Evolutionary conservation across 2,797 vertebrate species (phyloP), one percentile per base, ranked within the genome.

Genomic region (Scarus forsteni): DNA sequence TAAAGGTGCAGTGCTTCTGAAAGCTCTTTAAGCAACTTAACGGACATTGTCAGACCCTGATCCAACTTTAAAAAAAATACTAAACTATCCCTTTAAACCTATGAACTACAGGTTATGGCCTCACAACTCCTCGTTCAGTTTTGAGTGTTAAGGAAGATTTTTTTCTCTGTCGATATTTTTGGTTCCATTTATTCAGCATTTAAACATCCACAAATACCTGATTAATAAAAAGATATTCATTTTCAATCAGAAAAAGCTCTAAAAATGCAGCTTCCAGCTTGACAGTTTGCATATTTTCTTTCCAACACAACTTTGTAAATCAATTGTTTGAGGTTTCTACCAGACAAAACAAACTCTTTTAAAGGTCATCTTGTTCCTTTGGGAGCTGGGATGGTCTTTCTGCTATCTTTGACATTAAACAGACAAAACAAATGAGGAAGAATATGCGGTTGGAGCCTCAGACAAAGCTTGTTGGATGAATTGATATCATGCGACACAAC

Each of bases 281-380:
- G 3, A 43, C 11, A 43, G 42, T 43, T 43, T 43, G 12, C 3
- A 43, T 12, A 60, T 59, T 35, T 10, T 34, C 60, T 39, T 4
- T 16, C 8, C 16, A 10, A 48, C 8, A 61, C 1, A 49, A 50
- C 14, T 46, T 35, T 67, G 1, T 16, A 10, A 51, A 45, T 19
- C 8, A 14, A 62, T 12, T 36, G n/a, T 54, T 63, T 67, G 27
- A 12, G 8, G 34, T 65, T 76, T 62, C 7, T 1, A 19, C 11
- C 11, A 75, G 48, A 75, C 58, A 66, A 66, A 77, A 63, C 19
- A 63, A 60, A 12, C 3, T 1, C 11, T 49, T 63, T 13, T 52
- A 46, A 60, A 70, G 8, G 0, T 19, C 1, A 40, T 11, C 38
- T 43, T 48, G 16, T 14, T 34, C 15, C 14, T 38, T 12, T 6